These are phyloP conservation scores for Agriopis aurantiaria DNA, from an alignment of 2,888 invertebrate genomes.

Conservation along the genomic window DNA sequence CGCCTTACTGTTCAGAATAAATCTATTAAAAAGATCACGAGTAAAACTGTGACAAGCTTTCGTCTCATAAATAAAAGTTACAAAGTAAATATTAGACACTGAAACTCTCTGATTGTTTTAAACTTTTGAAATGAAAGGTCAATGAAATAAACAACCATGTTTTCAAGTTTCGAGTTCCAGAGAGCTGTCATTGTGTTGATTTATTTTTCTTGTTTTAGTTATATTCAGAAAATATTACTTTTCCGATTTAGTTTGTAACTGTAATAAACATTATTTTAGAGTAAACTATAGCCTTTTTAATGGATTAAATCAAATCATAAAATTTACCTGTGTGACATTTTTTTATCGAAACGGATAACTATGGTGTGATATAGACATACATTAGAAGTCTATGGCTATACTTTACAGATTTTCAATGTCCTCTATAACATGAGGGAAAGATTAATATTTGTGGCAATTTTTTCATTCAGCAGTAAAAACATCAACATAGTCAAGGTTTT, in stretches of 20 bases:
- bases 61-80: slow-evolving; percentile 12
- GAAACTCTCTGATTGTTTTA: slow-evolving; percentile 27
- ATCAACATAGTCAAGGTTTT: not conserved
- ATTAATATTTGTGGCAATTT: too few relatives aligned
- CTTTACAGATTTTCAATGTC: too few relatives aligned
- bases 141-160: slow-evolving; percentile 23
- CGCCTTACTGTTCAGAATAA: too few relatives aligned
- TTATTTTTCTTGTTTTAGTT: slow-evolving; percentile 13
- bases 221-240: not conserved
- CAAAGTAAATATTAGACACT: slow-evolving; percentile 18
- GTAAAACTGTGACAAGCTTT: slow-evolving; percentile 13
- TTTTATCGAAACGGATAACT: too few relatives aligned
- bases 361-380: too few relatives aligned
- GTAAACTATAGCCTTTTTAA: not conserved
- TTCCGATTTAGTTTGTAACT: not conserved
- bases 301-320: too few relatives aligned
- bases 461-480: too few relatives aligned
- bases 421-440: too few relatives aligned
- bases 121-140: slow-evolving; percentile 25
- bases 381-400: too few relatives aligned
- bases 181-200: slow-evolving; percentile 10
- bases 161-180: slow-evolving; percentile 9
- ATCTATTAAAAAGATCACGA: slow-evolving; percentile 2
- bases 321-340: too few relatives aligned
- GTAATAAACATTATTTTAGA: not conserved